phyloP scores from a whole-genome alignment of 1,140 invertebrate species.

The Tachypleus tridentatus region DNA sequence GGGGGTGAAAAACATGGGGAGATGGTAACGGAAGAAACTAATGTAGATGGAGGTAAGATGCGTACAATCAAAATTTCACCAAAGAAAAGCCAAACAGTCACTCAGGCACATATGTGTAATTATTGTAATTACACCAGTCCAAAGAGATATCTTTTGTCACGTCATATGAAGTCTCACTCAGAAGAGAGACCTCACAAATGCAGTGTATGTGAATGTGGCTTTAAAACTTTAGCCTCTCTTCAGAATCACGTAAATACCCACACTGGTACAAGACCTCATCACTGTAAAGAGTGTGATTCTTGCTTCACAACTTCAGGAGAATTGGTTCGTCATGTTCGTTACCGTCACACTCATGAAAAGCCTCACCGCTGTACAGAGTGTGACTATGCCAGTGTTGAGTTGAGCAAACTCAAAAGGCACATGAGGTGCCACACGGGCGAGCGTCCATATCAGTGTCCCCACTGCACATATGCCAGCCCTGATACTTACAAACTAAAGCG shows the following conservation, averaged over 20 bases:
- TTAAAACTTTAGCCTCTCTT: conserved; percentile 84
- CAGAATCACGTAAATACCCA: conserved; percentile 96
- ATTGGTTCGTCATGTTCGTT: conserved; percentile 80
- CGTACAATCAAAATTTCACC: conserved; percentile 44
- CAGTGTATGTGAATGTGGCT: conserved; percentile 83
- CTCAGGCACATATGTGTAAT: conserved; percentile 66
- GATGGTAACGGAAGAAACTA: not conserved
- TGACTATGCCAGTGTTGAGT: conserved; percentile 86
- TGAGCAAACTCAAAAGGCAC: conserved; percentile 84
- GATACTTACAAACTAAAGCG: conserved; percentile 87
- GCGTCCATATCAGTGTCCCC: conserved; percentile 73
- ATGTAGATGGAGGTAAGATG: conserved; percentile 11
- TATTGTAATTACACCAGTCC: conserved; percentile 83
- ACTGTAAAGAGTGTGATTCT: conserved; percentile 83
- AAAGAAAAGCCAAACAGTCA: conserved; percentile 54
- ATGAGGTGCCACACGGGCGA: conserved; percentile 86
- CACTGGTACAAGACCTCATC: conserved; percentile 86
- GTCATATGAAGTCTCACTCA: conserved; percentile 93
- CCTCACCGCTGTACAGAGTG: conserved; percentile 89
- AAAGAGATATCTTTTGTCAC: conserved; percentile 73
- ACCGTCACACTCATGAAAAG: conserved; percentile 88
- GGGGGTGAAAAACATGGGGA: conserved; percentile 1
- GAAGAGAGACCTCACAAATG: conserved; percentile 91
- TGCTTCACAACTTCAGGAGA: conserved; percentile 93
- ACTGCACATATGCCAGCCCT: conserved; percentile 94